phyloP scores from a whole-genome alignment of 2,797 vertebrate species.

The Coluber constrictor region DNA sequence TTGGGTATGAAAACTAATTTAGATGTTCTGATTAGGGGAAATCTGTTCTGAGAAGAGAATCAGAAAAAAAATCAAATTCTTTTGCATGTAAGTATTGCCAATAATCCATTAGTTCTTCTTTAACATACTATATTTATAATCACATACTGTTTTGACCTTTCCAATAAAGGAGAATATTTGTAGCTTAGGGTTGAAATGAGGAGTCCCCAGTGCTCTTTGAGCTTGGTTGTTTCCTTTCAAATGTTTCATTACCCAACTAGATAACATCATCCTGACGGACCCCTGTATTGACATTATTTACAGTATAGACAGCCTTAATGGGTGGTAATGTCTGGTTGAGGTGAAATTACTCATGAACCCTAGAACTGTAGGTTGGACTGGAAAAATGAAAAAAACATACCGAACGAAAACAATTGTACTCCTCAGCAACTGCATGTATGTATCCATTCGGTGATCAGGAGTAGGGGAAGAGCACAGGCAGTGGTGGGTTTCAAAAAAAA shows the following conservation, averaged over 20 bases:
- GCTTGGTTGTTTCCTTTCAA: not conserved
- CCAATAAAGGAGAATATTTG: not conserved
- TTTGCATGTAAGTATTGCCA: not conserved
- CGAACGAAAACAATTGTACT: not conserved
- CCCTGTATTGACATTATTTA: not conserved
- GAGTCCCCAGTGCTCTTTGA: not conserved
- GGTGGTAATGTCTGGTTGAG: not conserved
- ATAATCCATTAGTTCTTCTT: not conserved
- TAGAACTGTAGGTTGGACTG: not conserved
- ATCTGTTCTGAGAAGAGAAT: not conserved
- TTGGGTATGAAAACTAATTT: not conserved
- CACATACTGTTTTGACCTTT: not conserved
- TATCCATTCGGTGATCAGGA: not conserved
- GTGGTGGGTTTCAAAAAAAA: too few relatives aligned
- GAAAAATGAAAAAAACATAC: not conserved
- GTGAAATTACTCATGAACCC: not conserved
- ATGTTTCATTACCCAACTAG: not conserved
- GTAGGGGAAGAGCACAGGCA: not conserved
- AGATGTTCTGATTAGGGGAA: not conserved
- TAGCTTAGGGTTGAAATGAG: not conserved
- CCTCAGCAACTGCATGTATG: not conserved
- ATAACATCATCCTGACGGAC: not conserved
- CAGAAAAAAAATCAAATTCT: not conserved
- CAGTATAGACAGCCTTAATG: not conserved
- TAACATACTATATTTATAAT: not conserved